Conservation (phyloP, 2,888 invertebrate species). For the Acronicta aceris region DNA sequence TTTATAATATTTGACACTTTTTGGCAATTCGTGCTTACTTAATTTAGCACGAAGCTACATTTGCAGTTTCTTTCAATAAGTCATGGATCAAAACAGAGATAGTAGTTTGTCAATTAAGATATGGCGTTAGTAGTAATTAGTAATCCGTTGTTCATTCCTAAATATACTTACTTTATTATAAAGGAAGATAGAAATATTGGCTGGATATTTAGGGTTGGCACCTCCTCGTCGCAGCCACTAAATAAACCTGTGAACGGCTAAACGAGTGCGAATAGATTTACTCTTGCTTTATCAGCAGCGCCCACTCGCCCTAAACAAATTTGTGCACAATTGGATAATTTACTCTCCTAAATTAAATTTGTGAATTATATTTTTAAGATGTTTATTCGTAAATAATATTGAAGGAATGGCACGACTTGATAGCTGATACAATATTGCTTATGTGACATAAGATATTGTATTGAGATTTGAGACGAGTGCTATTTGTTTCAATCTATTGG, state of each 20-base stretch:
- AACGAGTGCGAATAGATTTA: constrained; percentile 64
- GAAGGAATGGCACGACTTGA: not conserved
- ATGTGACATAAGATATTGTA: not conserved
- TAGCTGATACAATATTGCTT: not conserved
- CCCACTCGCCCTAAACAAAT: constrained; percentile 75
- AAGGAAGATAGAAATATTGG: not conserved
- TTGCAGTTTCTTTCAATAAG: too few species aligned
- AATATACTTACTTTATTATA: not conserved
- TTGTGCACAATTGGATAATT: constrained; percentile 71
- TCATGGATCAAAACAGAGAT: too few species aligned
- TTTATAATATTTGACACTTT: too few species aligned
- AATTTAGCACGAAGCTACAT: too few species aligned
- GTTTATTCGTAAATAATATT: constrained; percentile 11
- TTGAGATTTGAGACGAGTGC: too few species aligned
- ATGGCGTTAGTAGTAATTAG: too few species aligned
- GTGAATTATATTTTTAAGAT: constrained; percentile 31
- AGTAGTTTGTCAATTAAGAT: too few species aligned
- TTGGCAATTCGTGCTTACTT: too few species aligned
- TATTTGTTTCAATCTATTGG: too few species aligned
- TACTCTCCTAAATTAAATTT: constrained; percentile 60
- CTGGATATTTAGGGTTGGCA: constrained; percentile 28
- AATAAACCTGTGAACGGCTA: constrained; percentile 56
- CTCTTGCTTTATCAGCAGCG: constrained; percentile 70
- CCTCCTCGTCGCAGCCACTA: constrained; percentile 12
- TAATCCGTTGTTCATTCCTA: too few species aligned